phyloP scores from a whole-genome alignment of 2,797 vertebrate genomes.

The Enteromius radiatus region DNA sequence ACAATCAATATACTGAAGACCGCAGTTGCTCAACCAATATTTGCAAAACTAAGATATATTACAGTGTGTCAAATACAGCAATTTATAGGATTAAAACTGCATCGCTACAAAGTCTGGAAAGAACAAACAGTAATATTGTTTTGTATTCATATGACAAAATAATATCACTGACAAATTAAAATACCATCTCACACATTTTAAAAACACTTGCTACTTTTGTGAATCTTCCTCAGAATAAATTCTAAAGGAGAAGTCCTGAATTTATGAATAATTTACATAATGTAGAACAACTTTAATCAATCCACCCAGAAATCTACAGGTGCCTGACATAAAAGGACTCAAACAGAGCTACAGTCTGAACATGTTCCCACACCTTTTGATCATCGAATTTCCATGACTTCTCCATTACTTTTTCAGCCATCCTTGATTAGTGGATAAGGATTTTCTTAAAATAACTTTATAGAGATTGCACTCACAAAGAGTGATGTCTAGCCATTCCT shows the following conservation, averaged over 20 bases:
- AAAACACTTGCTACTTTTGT: not conserved
- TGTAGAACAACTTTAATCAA: slow-evolving; percentile 23
- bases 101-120: not conserved
- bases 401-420: slow-evolving; percentile 16
- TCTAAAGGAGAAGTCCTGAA: not conserved
- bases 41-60: slow-evolving; percentile 9
- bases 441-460: not conserved
- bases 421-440: not conserved
- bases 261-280: slow-evolving; percentile 38
- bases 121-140: not conserved
- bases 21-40: slow-evolving; percentile 19
- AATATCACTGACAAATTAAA: not conserved
- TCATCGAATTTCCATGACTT: slow-evolving; percentile 27
- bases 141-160: not conserved
- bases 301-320: slow-evolving; percentile 33
- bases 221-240: not conserved
- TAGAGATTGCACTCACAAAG: not conserved
- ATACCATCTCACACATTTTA: slow-evolving; percentile 7
- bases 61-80: slow-evolving; percentile 5
- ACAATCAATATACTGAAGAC: not conserved
- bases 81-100: slow-evolving; percentile 8
- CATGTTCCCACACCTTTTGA: slow-evolving; percentile 28
- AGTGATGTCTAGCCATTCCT: not conserved
- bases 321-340: slow-evolving; percentile 11
- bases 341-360: slow-evolving; percentile 18